phyloP scores from a whole-genome alignment of 2,113 vertebrate species.

The rat (Rattus norvegicus) region DNA sequence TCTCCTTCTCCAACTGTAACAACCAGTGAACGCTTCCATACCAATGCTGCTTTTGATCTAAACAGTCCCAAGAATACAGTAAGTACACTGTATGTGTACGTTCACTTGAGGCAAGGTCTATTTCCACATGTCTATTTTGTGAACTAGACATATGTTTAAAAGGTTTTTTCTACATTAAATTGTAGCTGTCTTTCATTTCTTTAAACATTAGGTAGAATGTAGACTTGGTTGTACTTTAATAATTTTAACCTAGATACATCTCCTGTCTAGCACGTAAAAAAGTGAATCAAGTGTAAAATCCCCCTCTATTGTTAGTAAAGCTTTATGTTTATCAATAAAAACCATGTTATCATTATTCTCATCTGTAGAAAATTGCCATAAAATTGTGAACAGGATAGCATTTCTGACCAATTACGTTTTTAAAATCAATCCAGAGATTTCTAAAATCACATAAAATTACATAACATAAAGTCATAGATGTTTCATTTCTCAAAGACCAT shows the following conservation, averaged over 20 bases:
- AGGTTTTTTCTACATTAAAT: conserved; percentile 64
- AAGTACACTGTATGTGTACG: conserved; percentile 14
- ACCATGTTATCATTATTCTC: not conserved
- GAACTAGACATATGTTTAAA: conserved; percentile 39
- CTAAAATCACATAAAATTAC: conserved; percentile 37
- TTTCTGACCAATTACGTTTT: conserved; percentile 24
- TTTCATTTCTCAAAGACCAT: not conserved
- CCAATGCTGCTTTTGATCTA: not conserved
- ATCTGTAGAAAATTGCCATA: not conserved
- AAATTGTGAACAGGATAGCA: not conserved
- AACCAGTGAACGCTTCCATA: not conserved
- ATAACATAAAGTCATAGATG: not conserved
- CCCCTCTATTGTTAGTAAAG: conserved; percentile 33
- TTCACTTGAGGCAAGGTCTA: conserved; percentile 38
- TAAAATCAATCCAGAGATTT: not conserved
- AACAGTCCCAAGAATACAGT: conserved; percentile 16
- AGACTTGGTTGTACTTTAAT: conserved; percentile 78
- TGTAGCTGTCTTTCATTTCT: conserved; percentile 81
- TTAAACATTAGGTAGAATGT: conserved; percentile 56
- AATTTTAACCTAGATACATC: conserved; percentile 72
- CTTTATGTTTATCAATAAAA: conserved; percentile 33
- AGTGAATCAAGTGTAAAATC: not conserved
- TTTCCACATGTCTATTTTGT: conserved; percentile 52
- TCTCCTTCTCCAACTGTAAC: not conserved
- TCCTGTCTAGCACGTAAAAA: conserved; percentile 12